Conservation (phyloP, 2,888 invertebrate species). For the Scelioninae gen. 1 region DNA sequence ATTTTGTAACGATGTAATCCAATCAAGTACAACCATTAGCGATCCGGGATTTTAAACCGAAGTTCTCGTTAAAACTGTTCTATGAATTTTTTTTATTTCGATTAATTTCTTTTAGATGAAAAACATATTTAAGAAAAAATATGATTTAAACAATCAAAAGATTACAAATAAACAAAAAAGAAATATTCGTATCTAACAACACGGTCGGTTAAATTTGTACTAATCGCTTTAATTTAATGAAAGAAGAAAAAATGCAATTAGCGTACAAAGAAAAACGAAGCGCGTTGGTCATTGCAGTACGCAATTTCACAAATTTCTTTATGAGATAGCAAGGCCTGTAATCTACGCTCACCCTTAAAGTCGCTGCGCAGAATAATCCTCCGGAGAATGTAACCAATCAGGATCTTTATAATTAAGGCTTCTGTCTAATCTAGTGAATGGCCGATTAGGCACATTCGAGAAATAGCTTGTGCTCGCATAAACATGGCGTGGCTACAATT, state of each 20-base stretch:
- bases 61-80: too few species aligned
- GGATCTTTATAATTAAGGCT: conserved; percentile 82
- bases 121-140: not conserved
- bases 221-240: conserved; percentile 27
- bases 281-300: conserved; percentile 37
- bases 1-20: too few species aligned
- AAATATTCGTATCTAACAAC: not conserved
- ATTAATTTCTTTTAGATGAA: too few species aligned
- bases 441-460: conserved; percentile 77
- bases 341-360: conserved; percentile 44
- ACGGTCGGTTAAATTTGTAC: not conserved
- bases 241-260: conserved; percentile 36
- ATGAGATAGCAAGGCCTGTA: conserved; percentile 42
- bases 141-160: too few species aligned
- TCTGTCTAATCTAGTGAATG: conserved; percentile 81
- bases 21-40: too few species aligned
- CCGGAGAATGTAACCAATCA: conserved; percentile 81
- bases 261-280: conserved; percentile 18
- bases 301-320: conserved; percentile 57
- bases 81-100: too few species aligned
- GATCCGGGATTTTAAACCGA: too few species aligned
- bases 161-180: not conserved
- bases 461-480: conserved; percentile 73
- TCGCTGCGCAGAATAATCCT: conserved; percentile 72
- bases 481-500: conserved; percentile 77